These are phyloP conservation scores for Nysson spinosus DNA, from an alignment of 2,888 invertebrate species.

Conservation along the genomic window DNA sequence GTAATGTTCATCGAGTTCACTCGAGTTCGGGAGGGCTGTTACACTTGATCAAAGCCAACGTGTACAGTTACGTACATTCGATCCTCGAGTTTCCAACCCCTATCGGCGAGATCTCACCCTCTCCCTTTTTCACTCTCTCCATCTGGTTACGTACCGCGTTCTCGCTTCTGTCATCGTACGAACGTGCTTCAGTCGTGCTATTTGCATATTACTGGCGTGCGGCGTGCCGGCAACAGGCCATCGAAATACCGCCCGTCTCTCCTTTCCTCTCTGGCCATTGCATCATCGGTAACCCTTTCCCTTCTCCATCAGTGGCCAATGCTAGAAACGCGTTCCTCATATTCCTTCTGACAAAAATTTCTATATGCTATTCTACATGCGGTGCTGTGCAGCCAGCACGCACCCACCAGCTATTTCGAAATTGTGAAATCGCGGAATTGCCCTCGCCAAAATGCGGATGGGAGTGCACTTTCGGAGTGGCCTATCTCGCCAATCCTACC, in stretches of 20 bases:
- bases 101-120: too few relatives aligned
- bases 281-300: constrained; percentile 25
- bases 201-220: constrained; percentile 71
- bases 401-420: constrained; percentile 21
- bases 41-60: constrained; percentile 66
- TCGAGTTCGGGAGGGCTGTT: constrained; percentile 55
- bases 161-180: constrained; percentile 60
- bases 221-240: constrained; percentile 68
- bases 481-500: too few relatives aligned
- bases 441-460: constrained; percentile 18
- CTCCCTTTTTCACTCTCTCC: constrained; percentile 17
- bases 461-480: constrained; percentile 1
- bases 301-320: constrained; percentile 46
- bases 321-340: constrained; percentile 58
- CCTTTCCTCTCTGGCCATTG: constrained; percentile 1
- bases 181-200: constrained; percentile 65
- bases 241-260: constrained; percentile 58
- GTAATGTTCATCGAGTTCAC: constrained; percentile 58
- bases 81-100: constrained; percentile 49
- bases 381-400: constrained; percentile 3
- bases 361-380: constrained; percentile 53
- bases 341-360: constrained; percentile 66
- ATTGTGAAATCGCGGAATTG: constrained; percentile 44
- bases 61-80: constrained; percentile 60
- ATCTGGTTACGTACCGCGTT: constrained; percentile 18